Base-by-base conservation (phyloP, 1,140 invertebrate genomes). In the Leptinotarsa lineolata region DNA sequence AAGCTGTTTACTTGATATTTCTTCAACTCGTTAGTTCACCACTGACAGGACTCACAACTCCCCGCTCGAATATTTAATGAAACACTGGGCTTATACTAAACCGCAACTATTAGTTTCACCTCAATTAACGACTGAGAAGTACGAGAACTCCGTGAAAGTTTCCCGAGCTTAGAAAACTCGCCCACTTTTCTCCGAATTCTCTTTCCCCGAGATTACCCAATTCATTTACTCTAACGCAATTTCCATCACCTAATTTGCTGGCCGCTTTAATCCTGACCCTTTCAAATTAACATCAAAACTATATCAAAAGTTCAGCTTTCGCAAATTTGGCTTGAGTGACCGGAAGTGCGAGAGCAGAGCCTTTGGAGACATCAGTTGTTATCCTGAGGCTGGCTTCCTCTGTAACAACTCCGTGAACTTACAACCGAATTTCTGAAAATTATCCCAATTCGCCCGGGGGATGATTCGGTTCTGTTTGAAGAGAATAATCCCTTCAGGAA, bases 261-360 rank as follows among this genome's bases (percentile, higher is more conserved):
- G 39, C 61, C 61, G 24, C 18, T 64, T 64, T 64, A 64, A 64
- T 64, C 61, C 61, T 30, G 61, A 64, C 64, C 64, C 64, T 66
- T 66, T 66, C 64, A 66, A 66, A 66, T 66, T 66, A 66, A 66
- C 64, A 66, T 66, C 64, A 58, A 69, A 60, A 69, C 68, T 69
- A 68, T 46, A 68, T 68, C 66, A 68, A 44, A 68, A 68, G 66
- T 68, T 69, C 30, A 69, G 20, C 68, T 39, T 45, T 58, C 21
- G 68, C 54, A 69, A 69, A 59, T 69, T 69, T 69, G 54, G 54
- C 20, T 18, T 46, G 68, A 59, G 21, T 21, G 54, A 69, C 68
- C 68, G 68, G 68, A 69, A 46, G 68, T 58, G 48, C 46, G 39
- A 39, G 64, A 18, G 39, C 64, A 54, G n/a, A 54, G 48, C 48